A percentile compares a stretch with the other conserved stretches of the same genome.
Evolutionary conservation across 2,113 vertebrate genomes (phyloP).

Genomic region (Pantherophis guttatus): DNA sequence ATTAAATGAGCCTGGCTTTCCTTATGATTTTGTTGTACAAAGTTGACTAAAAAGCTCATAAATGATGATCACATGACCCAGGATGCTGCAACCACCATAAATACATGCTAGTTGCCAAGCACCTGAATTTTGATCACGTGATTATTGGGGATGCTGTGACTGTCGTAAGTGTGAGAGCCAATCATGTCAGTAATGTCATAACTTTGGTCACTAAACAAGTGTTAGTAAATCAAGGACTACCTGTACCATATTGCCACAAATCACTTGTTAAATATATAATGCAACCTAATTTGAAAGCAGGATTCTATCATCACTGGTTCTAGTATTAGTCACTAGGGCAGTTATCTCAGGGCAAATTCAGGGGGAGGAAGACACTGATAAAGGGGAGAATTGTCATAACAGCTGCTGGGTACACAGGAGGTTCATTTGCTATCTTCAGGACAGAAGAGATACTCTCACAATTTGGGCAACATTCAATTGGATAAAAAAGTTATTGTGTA

Average conservation of each 20-base stretch:
- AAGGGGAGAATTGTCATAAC: background rate
- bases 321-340: background rate
- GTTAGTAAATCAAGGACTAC: background rate
- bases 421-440: background rate
- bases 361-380: background rate
- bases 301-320: background rate
- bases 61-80: background rate
- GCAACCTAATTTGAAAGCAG: background rate
- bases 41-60: background rate
- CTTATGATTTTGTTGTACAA: background rate
- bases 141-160: background rate
- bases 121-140: background rate
- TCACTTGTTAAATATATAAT: background rate
- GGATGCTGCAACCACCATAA: too few relatives aligned
- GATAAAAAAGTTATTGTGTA: background rate
- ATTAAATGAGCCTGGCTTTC: background rate
- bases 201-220: background rate
- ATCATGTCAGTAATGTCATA: background rate
- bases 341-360: background rate
- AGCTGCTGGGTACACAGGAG: background rate
- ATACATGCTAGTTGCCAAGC: background rate
- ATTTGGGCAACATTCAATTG: background rate
- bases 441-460: background rate
- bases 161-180: background rate
- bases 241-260: background rate